Percentiles rank a stretch among this genome's conserved stretches.
Conservation (phyloP, 2,888 invertebrate species). For the Zygaena filipendulae region DNA sequence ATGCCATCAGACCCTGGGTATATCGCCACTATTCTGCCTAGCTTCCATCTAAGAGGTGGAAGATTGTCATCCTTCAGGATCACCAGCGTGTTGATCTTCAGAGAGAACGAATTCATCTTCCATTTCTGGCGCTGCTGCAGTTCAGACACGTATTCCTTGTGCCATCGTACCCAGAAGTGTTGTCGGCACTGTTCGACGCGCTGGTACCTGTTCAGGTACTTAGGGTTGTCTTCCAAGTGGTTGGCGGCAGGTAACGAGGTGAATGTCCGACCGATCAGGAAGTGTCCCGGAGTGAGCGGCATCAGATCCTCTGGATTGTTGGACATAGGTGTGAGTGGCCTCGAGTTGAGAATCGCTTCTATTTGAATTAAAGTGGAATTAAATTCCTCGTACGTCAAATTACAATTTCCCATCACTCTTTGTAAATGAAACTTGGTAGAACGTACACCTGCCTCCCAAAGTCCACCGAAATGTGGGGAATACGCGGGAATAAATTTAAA, state of each 20-base stretch:
- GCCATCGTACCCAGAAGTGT: conserved; percentile 7
- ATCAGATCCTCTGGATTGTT: not conserved
- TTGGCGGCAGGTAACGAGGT: conserved; percentile 7
- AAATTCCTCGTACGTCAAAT: too few relatives aligned
- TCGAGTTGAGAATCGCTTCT: too few relatives aligned
- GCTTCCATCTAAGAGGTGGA: conserved; percentile 6
- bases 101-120: conserved; percentile 2
- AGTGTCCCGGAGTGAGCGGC: conserved; percentile 17
- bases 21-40: conserved; percentile 4
- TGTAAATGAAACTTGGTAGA: too few relatives aligned
- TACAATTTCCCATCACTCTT: conserved; percentile 13
- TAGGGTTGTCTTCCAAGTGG: conserved; percentile 2
- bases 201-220: too few relatives aligned
- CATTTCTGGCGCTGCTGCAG: conserved; percentile 17
- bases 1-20: conserved; percentile 8
- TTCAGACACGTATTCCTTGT: too few relatives aligned
- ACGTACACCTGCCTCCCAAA: too few relatives aligned
- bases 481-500: conserved; percentile 13
- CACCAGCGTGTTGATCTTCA: conserved; percentile 3
- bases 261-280: conserved; percentile 11
- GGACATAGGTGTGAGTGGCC: not conserved
- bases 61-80: conserved; percentile 7
- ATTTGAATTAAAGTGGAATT: too few relatives aligned
- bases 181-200: conserved; percentile 9
- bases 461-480: conserved; percentile 13